Percentiles rank a stretch among this genome's conserved stretches.
phyloP scores from a whole-genome alignment of 2,113 vertebrate genomes.

The Mormyrus lacerda region DNA sequence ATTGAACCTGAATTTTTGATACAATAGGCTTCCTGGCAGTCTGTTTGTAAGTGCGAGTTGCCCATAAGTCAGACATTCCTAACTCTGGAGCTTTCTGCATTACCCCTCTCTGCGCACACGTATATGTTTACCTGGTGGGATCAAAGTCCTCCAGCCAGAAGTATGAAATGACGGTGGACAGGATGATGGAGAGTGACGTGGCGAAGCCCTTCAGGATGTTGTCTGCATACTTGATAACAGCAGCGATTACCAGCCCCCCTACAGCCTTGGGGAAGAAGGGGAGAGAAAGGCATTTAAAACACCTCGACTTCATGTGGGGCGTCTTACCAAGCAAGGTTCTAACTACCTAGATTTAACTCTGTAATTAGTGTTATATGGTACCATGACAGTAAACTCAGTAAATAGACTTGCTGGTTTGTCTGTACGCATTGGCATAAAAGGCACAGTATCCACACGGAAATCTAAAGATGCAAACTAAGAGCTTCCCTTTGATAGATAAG shows the following conservation, averaged over 20 bases:
- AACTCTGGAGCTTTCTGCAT: not conserved
- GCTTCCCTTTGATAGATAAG: not conserved
- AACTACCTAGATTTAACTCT: not conserved
- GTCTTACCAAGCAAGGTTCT: not conserved
- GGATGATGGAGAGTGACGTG: slow-evolving; percentile 76
- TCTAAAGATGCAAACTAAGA: not conserved
- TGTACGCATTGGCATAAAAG: not conserved
- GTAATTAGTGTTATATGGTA: not conserved
- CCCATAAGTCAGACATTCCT: not conserved
- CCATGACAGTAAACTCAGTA: not conserved
- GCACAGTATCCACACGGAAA: not conserved
- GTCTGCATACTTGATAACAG: slow-evolving; percentile 81
- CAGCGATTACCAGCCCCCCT: slow-evolving; percentile 76
- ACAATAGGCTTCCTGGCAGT: not conserved
- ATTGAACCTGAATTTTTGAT: not conserved
- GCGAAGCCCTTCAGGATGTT: slow-evolving; percentile 87
- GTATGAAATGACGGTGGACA: slow-evolving; percentile 79
- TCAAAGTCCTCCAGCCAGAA: slow-evolving; percentile 81
- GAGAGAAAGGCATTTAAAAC: not conserved
- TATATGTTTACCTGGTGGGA: slow-evolving; percentile 66
- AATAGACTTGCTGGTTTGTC: not conserved
- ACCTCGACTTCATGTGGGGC: not conserved
- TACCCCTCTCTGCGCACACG: not conserved
- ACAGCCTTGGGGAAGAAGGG: slow-evolving; percentile 58
- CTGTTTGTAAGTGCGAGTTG: not conserved